These are phyloP conservation scores for Aphelenchoides avenae DNA, from an alignment of 1,140 invertebrate genomes.

Conservation along the genomic window DNA sequence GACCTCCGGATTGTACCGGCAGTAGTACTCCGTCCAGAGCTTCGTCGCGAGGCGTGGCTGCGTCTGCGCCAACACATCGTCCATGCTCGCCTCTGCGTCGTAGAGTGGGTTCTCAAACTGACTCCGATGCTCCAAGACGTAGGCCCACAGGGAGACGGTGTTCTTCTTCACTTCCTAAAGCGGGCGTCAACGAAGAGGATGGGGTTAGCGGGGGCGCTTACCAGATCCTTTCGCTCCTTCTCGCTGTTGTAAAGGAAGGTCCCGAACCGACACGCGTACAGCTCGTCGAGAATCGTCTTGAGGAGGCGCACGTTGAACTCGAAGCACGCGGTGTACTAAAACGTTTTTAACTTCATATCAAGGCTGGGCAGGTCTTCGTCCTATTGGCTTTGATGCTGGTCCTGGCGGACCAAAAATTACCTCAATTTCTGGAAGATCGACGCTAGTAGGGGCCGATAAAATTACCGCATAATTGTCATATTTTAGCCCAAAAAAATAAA, in stretches of 20 bases:
- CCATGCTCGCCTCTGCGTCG: slow-evolving; percentile 63
- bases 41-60: slow-evolving; percentile 71
- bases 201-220: slow-evolving; percentile 14
- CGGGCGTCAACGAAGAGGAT: too few relatives aligned
- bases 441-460: too few relatives aligned
- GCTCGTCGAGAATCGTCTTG: slow-evolving; percentile 90
- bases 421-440: too few relatives aligned
- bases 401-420: too few relatives aligned
- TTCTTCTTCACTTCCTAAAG: slow-evolving; percentile 74
- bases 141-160: slow-evolving; percentile 93
- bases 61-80: slow-evolving; percentile 74
- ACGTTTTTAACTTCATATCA: too few relatives aligned
- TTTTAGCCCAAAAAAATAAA: too few relatives aligned
- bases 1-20: slow-evolving; percentile 93
- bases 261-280: slow-evolving; percentile 95
- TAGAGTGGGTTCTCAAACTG: slow-evolving; percentile 89
- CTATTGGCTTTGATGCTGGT: too few relatives aligned
- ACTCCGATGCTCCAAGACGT: slow-evolving; percentile 70
- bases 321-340: slow-evolving; percentile 90
- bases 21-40: slow-evolving; percentile 91
- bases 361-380: too few relatives aligned
- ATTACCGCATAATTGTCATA: too few relatives aligned
- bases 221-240: slow-evolving; percentile 55
- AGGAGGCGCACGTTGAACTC: slow-evolving; percentile 96
- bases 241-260: slow-evolving; percentile 88